These are phyloP conservation scores for Bombus pascuorum DNA, from an alignment of 1,140 invertebrate species.

Conservation along the genomic window DNA sequence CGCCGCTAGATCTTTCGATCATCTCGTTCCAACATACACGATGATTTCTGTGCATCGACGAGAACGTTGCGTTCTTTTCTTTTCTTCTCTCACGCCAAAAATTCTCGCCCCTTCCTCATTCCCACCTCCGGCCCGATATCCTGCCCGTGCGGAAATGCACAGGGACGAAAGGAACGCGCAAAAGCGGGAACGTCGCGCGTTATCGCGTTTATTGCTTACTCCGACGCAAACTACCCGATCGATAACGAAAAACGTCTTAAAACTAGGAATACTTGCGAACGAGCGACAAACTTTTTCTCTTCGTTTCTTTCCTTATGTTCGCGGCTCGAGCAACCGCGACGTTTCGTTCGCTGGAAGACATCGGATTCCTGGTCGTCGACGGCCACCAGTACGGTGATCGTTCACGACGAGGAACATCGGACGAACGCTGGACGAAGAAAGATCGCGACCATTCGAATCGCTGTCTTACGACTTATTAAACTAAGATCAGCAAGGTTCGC, in stretches of 20 bases:
- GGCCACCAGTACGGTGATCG: rapidly evolving
- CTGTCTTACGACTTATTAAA: background rate
- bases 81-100: too few relatives aligned
- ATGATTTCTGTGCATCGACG: too few relatives aligned
- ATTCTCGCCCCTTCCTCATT: rapidly evolving
- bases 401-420: background rate
- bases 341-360: slow-evolving; percentile 68
- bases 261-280: background rate
- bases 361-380: slow-evolving; percentile 22
- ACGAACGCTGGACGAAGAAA: background rate
- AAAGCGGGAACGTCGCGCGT: background rate
- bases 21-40: too few relatives aligned
- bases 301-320: background rate
- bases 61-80: too few relatives aligned
- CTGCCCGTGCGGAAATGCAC: too few relatives aligned
- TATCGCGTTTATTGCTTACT: background rate
- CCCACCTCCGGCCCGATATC: too few relatives aligned
- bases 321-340: background rate
- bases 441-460: background rate
- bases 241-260: background rate
- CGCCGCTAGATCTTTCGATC: background rate
- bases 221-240: too few relatives aligned
- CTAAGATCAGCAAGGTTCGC: slow-evolving; percentile 20
- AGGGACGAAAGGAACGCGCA: too few relatives aligned
- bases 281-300: background rate